A percentile compares a stretch with the other conserved stretches of the same genome.
Evolutionary conservation across 1,140 invertebrate species (phyloP).

Genomic region (Nilaparvata lugens): DNA sequence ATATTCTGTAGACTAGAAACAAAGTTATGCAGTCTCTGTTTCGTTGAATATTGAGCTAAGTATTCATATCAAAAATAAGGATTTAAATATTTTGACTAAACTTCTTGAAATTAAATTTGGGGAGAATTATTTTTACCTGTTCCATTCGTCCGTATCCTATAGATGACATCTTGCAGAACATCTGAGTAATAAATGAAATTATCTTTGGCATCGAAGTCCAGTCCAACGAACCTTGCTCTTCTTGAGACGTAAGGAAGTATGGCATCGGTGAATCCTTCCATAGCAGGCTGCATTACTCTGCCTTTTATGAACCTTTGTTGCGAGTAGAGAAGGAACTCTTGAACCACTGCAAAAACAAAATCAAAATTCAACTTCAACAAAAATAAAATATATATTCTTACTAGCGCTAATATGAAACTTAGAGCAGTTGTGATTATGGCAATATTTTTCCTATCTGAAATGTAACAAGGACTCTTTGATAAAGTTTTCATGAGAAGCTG

Average conservation of each 20-base stretch:
- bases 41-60: too few relatives aligned
- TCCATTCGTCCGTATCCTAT: conserved; percentile 80
- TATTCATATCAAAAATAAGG: too few relatives aligned
- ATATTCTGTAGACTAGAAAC: too few relatives aligned
- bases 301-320: conserved; percentile 96
- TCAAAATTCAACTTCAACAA: not conserved
- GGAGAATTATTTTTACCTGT: too few relatives aligned
- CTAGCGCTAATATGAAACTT: not conserved
- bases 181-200: conserved; percentile 95
- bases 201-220: conserved; percentile 89
- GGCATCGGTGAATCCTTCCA: conserved; percentile 87
- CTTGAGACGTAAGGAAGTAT: conserved; percentile 84
- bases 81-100: too few relatives aligned
- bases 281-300: conserved; percentile 79
- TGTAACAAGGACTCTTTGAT: not conserved
- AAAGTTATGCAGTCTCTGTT: too few relatives aligned
- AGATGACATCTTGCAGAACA: conserved; percentile 93
- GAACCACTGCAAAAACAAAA: conserved; percentile 46
- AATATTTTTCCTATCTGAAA: not conserved
- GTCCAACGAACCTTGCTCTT: conserved; percentile 88
- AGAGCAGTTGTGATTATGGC: not conserved
- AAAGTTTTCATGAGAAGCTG: too few relatives aligned
- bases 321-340: conserved; percentile 93
- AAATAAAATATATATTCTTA: not conserved
- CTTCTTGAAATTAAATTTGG: too few relatives aligned